These are phyloP conservation scores for Suncus etruscus DNA, from an alignment of 2,113 vertebrate species.

Conservation along the genomic window DNA sequence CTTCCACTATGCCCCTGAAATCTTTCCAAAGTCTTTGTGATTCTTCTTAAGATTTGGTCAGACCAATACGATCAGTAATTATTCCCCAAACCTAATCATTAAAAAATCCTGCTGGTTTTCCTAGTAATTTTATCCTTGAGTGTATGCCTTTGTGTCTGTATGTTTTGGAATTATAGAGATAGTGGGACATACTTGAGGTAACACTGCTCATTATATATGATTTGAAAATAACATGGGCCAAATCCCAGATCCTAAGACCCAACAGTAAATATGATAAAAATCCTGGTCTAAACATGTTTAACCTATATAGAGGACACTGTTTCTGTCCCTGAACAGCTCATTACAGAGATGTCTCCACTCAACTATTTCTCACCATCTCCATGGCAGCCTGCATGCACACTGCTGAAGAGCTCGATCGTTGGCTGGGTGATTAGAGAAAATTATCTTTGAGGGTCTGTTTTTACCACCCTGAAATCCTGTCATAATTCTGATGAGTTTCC, in stretches of 20 bases:
- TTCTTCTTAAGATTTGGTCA: slow-evolving; percentile 43
- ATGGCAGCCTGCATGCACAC: not conserved
- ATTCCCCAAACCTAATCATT: slow-evolving; percentile 24
- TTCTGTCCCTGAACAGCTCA: slow-evolving; percentile 57
- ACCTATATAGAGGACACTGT: slow-evolving; percentile 47
- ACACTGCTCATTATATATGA: slow-evolving; percentile 52
- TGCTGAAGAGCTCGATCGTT: not conserved
- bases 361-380: slow-evolving; percentile 1
- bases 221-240: slow-evolving; percentile 54
- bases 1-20: slow-evolving; percentile 6
- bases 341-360: not conserved
- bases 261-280: slow-evolving; percentile 68
- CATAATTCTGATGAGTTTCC: slow-evolving; percentile 27
- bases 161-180: slow-evolving; percentile 52
- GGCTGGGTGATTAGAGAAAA: not conserved
- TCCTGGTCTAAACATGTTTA: slow-evolving; percentile 48
- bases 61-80: not conserved
- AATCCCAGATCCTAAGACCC: slow-evolving; percentile 64
- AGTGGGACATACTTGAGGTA: slow-evolving; percentile 39
- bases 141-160: slow-evolving; percentile 14
- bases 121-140: slow-evolving; percentile 43
- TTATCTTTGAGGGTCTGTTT: slow-evolving; percentile 7
- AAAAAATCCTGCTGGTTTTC: slow-evolving; percentile 23
- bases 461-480: not conserved
- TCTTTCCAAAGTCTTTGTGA: slow-evolving; percentile 23